These are phyloP conservation scores for Onychomys arenicola DNA, from an alignment of 2,797 vertebrate genomes.

Conservation along the genomic window DNA sequence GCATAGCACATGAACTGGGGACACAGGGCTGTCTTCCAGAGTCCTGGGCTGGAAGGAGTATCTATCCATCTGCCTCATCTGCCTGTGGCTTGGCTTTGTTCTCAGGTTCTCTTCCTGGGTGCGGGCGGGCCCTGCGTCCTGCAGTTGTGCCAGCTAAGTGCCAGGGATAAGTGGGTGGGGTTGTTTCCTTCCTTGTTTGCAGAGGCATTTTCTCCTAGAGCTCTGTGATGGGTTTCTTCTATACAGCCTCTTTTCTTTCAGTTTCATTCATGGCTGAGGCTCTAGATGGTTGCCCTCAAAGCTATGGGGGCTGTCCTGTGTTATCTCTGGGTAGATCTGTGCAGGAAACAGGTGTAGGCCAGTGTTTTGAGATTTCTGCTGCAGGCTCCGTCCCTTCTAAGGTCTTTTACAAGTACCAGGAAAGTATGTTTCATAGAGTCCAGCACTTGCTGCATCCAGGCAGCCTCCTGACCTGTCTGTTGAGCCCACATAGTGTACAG, in stretches of 20 bases:
- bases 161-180: background rate
- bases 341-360: background rate
- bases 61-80: background rate
- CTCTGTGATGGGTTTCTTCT: background rate
- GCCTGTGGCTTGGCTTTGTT: background rate
- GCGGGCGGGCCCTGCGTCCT: background rate
- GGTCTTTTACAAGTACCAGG: background rate
- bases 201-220: background rate
- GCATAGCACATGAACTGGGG: too few relatives aligned
- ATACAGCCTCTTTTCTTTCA: background rate
- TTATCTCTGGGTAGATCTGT: background rate
- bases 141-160: background rate
- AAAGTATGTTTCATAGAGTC: background rate
- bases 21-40: background rate
- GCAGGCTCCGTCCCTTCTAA: accelerated
- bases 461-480: background rate
- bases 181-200: background rate
- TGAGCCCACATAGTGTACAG: accelerated
- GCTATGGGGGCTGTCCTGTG: accelerated
- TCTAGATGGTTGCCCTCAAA: background rate
- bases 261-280: background rate
- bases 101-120: background rate
- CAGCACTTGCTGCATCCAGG: background rate
- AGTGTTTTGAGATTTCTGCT: background rate
- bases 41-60: accelerated